These are phyloP conservation scores for Sandelia bainsii DNA, from an alignment of 2,797 vertebrate species.

Conservation along the genomic window DNA sequence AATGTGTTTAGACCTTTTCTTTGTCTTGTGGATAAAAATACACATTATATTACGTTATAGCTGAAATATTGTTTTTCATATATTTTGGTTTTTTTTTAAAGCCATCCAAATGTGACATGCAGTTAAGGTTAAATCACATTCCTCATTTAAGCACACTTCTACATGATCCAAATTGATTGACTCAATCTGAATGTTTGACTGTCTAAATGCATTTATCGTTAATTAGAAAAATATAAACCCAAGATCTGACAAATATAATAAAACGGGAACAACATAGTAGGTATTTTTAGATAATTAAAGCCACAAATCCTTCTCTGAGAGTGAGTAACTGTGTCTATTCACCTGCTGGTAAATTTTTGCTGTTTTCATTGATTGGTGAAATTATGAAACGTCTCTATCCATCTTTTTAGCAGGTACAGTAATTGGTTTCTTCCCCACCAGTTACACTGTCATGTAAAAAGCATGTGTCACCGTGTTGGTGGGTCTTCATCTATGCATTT, in stretches of 20 bases:
- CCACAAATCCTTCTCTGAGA: slow-evolving; percentile 9
- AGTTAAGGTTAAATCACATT: slow-evolving; percentile 2
- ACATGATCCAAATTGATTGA: background rate
- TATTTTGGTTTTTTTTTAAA: background rate
- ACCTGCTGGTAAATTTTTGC: background rate
- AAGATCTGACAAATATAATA: too few species aligned
- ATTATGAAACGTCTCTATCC: slow-evolving; percentile 39
- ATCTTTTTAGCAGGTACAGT: slow-evolving; percentile 5
- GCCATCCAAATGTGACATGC: background rate
- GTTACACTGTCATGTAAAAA: background rate
- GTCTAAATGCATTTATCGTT: background rate
- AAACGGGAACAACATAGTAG: background rate
- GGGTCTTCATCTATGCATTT: slow-evolving; percentile 34
- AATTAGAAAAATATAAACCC: background rate
- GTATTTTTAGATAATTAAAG: background rate
- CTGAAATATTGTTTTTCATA: too few species aligned
- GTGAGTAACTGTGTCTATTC: slow-evolving; percentile 14
- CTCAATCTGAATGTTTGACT: background rate
- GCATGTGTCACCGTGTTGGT: slow-evolving; percentile 1
- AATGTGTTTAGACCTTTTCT: background rate
- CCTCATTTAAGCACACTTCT: slow-evolving; percentile 1
- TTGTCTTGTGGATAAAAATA: too few species aligned
- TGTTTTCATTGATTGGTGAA: slow-evolving; percentile 24
- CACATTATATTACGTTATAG: too few species aligned
- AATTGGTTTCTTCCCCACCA: slow-evolving; percentile 26